phyloP scores from a whole-genome alignment of 2,888 invertebrate species.

The Caenorhabditis drosophilae region DNA sequence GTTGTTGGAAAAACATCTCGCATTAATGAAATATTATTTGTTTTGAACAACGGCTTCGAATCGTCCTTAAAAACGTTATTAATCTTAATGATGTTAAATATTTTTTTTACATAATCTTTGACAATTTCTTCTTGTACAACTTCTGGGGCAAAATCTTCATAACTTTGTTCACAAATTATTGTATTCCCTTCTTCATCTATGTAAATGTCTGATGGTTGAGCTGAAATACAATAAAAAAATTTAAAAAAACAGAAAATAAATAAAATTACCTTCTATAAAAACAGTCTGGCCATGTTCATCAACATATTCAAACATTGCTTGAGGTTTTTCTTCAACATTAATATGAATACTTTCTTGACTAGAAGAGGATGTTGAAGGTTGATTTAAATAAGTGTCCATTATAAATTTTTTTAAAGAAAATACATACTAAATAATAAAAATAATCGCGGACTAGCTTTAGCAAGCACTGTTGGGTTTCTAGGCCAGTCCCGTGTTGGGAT shows the following conservation, averaged over 20 bases:
- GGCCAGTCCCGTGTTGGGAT: too few relatives aligned
- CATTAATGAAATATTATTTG: constrained; percentile 3
- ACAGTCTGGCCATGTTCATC: constrained; percentile 5
- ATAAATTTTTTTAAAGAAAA: too few relatives aligned
- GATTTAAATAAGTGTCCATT: not conserved
- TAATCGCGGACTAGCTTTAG: too few relatives aligned
- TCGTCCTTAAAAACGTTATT: not conserved
- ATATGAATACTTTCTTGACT: not conserved
- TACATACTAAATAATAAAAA: too few relatives aligned
- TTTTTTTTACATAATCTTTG: constrained; percentile 1
- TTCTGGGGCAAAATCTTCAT: constrained; percentile 13
- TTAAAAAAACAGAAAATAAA: not conserved
- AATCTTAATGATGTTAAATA: not conserved
- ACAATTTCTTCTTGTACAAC: constrained; percentile 30
- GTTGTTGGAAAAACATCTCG: constrained; percentile 4
- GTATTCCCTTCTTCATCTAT: constrained; percentile 10
- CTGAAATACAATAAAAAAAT: not conserved
- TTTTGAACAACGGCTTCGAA: too few relatives aligned
- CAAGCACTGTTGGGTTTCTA: too few relatives aligned
- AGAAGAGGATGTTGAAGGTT: not conserved
- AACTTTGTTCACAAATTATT: constrained; percentile 7
- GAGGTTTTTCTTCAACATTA: not conserved
- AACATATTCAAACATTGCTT: constrained; percentile 5
- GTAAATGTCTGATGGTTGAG: not conserved
- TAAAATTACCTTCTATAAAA: constrained; percentile 1